Base-by-base conservation (phyloP, 2,113 vertebrate species). In the Pterocles orientalis region DNA sequence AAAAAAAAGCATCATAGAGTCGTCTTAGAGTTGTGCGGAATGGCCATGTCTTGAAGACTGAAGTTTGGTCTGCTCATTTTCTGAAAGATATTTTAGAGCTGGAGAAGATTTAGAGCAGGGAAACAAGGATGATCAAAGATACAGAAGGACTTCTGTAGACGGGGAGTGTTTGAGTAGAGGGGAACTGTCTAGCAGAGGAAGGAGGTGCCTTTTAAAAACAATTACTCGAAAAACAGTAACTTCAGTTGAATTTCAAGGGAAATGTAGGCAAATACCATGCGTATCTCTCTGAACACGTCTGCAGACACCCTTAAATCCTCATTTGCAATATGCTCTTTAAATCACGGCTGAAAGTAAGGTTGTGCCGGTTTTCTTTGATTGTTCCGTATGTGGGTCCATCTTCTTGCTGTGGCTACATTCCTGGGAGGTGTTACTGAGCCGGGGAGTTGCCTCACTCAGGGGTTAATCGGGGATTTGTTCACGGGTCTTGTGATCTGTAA, bases 401-500 rank as follows among this genome's bases (percentile, higher is more conserved):
- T 41, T 14, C 58, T 18, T 68, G 58, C 14, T 12, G 3, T 43
- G 53, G 10, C 62, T 28, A 1, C 3, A 0, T 41, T 80, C 57
- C 43, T 53, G 75, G 34, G 45, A 65, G 69, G 39, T 47, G 45
- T 77, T 18, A 3, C 36, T 34, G 53, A 66, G 36, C 56, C 45
- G 20, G 31, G 7, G 77, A 54, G 58, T 45, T 86, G 71, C 53
- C 80, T 51, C 76, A 14, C 9, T 88, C 8, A 0, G 14, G 53
- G 50, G 10, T 83, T 76, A 64, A 80, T n/a, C 18, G 45, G 51
- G 36, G 83, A 71, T 86, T 90, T 96, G 31, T 45, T 88, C 56
- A 3, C 9, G 21, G 29, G 24, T 54, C 86, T 86, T 58, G 53
- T 88, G 94, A 76, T 86, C n/a, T 48, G 14, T 41, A 23, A 29